Evolutionary conservation across 2,797 vertebrate species (phyloP).

Genomic region (Trichosurus vulpecula): DNA sequence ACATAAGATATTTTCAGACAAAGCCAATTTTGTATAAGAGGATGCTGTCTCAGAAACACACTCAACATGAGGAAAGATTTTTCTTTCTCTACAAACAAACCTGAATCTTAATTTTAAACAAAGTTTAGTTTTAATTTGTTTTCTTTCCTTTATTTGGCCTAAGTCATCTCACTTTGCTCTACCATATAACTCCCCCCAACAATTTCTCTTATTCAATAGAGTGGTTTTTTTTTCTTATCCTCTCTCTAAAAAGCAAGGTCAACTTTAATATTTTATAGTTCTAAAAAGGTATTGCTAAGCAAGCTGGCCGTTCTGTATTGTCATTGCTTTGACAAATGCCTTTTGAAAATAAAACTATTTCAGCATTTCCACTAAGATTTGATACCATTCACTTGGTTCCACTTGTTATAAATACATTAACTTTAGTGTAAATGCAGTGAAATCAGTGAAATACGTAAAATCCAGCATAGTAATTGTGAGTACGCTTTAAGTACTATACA

Average conservation of each 20-base stretch:
- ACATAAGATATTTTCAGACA: constrained; percentile 75
- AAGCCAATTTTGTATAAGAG: constrained; percentile 77
- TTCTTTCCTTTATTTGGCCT: constrained; percentile 76
- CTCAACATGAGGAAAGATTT: constrained; percentile 71
- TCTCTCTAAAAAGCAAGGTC: constrained; percentile 54
- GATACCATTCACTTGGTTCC: constrained; percentile 10
- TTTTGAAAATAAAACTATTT: constrained; percentile 10
- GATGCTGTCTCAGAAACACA: constrained; percentile 76
- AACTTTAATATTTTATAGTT: constrained; percentile 77
- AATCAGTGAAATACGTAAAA: not conserved
- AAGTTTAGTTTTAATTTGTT: constrained; percentile 76
- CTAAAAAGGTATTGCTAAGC: constrained; percentile 52
- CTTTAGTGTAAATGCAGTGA: not conserved
- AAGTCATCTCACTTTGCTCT: constrained; percentile 10
- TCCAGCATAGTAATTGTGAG: accelerated
- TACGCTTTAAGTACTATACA: not conserved
- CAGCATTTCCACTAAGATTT: constrained; percentile 41
- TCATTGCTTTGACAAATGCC: constrained; percentile 67
- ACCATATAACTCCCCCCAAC: constrained; percentile 28
- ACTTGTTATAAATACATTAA: not conserved
- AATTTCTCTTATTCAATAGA: constrained; percentile 59
- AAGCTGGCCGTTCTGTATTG: constrained; percentile 19
- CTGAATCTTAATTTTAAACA: constrained; percentile 79
- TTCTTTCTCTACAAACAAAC: constrained; percentile 83
- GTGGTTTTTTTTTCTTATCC: constrained; percentile 22